Conservation (phyloP, 2,888 invertebrate species). For the Conchocele bisecta region DNA sequence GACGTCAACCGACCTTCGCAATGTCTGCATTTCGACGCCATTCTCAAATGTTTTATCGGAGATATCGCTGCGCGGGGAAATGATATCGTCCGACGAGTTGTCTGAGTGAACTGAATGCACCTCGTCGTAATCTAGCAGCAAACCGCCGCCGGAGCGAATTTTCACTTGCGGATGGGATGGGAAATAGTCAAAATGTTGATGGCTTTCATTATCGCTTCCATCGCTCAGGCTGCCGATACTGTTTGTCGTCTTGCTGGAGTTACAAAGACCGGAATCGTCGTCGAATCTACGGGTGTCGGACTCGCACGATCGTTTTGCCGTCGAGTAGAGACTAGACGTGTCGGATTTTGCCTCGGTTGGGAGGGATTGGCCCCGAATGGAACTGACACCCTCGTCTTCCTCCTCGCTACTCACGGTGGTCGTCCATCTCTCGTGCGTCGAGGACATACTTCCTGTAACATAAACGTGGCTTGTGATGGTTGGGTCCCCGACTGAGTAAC, state of each 20-base stretch:
- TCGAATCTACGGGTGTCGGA: constrained; percentile 47
- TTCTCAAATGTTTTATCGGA: constrained; percentile 44
- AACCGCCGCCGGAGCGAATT: constrained; percentile 48
- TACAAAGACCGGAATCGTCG: constrained; percentile 66
- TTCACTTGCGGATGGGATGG: constrained; percentile 49
- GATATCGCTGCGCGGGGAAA: constrained; percentile 71
- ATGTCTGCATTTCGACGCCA: constrained; percentile 63
- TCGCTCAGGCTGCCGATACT: constrained; percentile 62
- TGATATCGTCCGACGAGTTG: constrained; percentile 61
- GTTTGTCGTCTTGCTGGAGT: constrained; percentile 68
- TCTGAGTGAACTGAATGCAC: constrained; percentile 69
- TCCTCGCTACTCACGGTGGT: too few species aligned
- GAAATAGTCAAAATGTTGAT: constrained; percentile 65
- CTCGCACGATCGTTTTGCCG: constrained; percentile 31
- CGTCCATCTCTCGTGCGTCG: too few species aligned
- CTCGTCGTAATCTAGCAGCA: constrained; percentile 67
- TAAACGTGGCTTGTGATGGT: too few species aligned
- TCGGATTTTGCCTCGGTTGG: constrained; percentile 14
- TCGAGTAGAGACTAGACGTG: constrained; percentile 4
- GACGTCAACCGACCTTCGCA: constrained; percentile 14
- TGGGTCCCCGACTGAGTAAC: too few species aligned
- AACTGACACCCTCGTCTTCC: constrained; percentile 52
- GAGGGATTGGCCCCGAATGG: constrained; percentile 5
- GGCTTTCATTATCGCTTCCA: constrained; percentile 59
- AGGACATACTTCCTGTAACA: too few species aligned